These are phyloP conservation scores for Acholoe squamosa DNA, from an alignment of 2,888 invertebrate species.

Conservation along the genomic window DNA sequence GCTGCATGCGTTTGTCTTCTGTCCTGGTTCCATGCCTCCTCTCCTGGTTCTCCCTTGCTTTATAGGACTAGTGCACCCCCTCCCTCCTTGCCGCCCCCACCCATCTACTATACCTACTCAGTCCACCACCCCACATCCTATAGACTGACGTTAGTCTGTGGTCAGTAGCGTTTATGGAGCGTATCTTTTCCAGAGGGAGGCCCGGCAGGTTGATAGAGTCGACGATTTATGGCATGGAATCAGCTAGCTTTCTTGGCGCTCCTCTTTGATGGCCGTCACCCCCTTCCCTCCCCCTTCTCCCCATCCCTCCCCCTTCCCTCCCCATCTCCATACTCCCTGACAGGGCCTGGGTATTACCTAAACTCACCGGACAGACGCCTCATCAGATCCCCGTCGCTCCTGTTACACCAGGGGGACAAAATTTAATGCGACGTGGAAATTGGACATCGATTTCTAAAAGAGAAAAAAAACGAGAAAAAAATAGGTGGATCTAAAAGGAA, in stretches of 20 bases:
- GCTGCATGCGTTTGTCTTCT: constrained; percentile 37
- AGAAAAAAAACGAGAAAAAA: background rate
- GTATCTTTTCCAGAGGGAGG: constrained; percentile 29
- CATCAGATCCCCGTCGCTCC: constrained; percentile 53
- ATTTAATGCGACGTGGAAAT: constrained; percentile 57
- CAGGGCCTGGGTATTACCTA: constrained; percentile 28
- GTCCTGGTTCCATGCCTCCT: background rate
- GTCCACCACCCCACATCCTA: background rate
- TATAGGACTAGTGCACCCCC: background rate
- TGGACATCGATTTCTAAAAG: constrained; percentile 56
- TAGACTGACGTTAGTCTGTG: background rate
- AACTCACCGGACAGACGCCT: constrained; percentile 28
- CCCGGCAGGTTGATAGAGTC: constrained; percentile 17
- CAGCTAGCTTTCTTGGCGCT: constrained; percentile 6
- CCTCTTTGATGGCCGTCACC: constrained; percentile 24
- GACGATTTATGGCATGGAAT: constrained; percentile 16
- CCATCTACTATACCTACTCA: background rate
- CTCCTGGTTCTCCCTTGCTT: background rate
- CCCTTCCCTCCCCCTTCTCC: background rate
- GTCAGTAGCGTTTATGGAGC: constrained; percentile 55
- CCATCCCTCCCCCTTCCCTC: background rate
- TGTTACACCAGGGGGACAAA: constrained; percentile 52
- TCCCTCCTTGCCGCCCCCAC: background rate
- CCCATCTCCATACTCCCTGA: background rate
- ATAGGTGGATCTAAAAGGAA: background rate